Conservation (phyloP, 2,888 invertebrate species). For the Nemoura dubitans region DNA sequence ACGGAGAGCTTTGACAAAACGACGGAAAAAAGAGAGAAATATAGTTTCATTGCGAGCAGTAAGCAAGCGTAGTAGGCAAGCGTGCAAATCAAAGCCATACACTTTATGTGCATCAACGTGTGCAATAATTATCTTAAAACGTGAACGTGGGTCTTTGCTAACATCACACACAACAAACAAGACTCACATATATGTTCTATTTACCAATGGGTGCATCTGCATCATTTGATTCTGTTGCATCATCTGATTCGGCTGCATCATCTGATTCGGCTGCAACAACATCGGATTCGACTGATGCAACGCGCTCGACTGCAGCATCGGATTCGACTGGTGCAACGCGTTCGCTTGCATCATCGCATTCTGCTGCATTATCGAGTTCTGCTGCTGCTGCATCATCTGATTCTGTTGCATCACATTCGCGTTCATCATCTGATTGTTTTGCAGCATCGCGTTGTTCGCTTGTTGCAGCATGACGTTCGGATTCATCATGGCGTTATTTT, state of each 20-base stretch:
- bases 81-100: too few relatives aligned
- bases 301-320: not conserved
- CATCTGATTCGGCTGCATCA: not conserved
- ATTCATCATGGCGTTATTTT: not conserved
- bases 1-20: too few relatives aligned
- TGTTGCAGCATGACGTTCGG: not conserved
- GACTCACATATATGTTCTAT: conserved; percentile 66
- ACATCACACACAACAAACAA: conserved; percentile 56
- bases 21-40: too few relatives aligned
- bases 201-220: conserved; percentile 59
- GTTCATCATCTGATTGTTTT: not conserved
- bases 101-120: too few relatives aligned
- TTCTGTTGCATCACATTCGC: not conserved
- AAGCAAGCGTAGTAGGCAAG: too few relatives aligned
- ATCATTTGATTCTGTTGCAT: not conserved
- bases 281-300: not conserved
- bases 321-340: not conserved
- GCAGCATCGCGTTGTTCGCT: not conserved
- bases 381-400: not conserved
- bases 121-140: too few relatives aligned
- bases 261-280: not conserved
- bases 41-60: too few relatives aligned
- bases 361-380: not conserved
- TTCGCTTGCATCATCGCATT: not conserved
- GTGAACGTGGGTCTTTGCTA: too few relatives aligned